Evolutionary conservation across 92 coral and sea anemone genomes (phyloP), one percentile per base, ranked within the genome.

Genomic region (Phenganax stokvisi): DNA sequence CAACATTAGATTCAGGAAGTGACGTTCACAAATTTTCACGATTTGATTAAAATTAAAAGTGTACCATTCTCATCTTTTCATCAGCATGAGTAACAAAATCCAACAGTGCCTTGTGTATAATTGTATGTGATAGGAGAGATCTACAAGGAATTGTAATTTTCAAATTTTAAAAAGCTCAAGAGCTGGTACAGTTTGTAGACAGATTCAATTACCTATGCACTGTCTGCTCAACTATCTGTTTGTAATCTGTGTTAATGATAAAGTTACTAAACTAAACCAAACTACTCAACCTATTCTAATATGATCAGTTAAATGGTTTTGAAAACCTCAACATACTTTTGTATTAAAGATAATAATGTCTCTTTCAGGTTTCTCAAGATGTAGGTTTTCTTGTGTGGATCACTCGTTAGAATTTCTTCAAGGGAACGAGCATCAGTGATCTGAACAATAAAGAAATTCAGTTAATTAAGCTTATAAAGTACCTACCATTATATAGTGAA

Each of bases 361-460:
- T 92, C 99, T 66, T 92, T 96, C 84, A 96, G 83, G 88, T 90
- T 85, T 77, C 83, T 96, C 1, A 96, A 75, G 72, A 96, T 96
- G 72, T 84, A 83, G 13, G 86, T 71, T 76, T 89, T 96, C 81
- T 91, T 87, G 31, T 85, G 88, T 51, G 99, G 99, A 58, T 96
- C 92, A 64, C 90, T 80, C 82, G 75, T 70, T 5, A 96, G 65
- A 62, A 96, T 88, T 76, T 92, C 88, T 27, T 82, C 90, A 16
- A 90, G 68, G 8, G 89, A 81, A 61, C 63, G 84, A 15, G 75
- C 75, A 54, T 84, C 89, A 58, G 81, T 85, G 78, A 91, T 90
- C 86, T 51, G 64, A 76, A n/a, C 71, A 75, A 29, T 7, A 13
- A 60, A 15, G 57, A 75, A 0, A 47, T 27, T 37, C 3, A 5